Evolutionary conservation across 2,797 vertebrate genomes (phyloP).

Genomic region (Gallirallus australis): DNA sequence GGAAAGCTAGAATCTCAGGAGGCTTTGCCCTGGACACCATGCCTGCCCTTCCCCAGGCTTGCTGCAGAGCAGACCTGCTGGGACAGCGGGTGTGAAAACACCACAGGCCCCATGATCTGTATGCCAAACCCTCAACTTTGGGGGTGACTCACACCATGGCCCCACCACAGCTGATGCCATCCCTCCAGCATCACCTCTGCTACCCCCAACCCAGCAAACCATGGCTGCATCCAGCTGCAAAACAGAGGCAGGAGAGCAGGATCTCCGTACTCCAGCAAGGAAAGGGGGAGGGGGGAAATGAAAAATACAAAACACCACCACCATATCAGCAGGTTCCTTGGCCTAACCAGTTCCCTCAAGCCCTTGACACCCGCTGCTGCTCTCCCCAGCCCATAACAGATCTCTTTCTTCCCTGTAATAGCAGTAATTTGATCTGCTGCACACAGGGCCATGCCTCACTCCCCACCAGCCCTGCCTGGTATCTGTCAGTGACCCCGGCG

Average conservation of each 20-base stretch:
- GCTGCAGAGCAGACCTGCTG: neutral
- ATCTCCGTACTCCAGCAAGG: neutral
- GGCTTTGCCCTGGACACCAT: neutral
- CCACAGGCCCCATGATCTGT: neutral
- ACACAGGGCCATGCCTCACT: constrained; percentile 38
- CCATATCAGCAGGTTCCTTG: neutral
- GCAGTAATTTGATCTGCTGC: constrained; percentile 50
- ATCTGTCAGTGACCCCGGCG: neutral
- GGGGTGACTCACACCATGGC: fast-evolving
- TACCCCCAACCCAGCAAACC: neutral
- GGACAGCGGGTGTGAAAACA: fast-evolving
- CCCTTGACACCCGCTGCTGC: neutral
- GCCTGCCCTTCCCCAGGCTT: neutral
- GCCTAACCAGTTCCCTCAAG: neutral
- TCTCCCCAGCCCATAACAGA: neutral
- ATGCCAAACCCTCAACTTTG: neutral
- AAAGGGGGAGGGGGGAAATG: fast-evolving
- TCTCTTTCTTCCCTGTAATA: constrained; percentile 40
- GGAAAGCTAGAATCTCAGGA: neutral
- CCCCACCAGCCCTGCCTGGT: constrained; percentile 9
- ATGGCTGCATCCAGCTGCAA: neutral
- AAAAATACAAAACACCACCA: neutral
- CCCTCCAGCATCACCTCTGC: neutral
- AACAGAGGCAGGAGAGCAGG: neutral
- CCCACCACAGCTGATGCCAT: neutral